phyloP scores from a whole-genome alignment of 2,888 invertebrate species.

The Blastobasis lacticolella region DNA sequence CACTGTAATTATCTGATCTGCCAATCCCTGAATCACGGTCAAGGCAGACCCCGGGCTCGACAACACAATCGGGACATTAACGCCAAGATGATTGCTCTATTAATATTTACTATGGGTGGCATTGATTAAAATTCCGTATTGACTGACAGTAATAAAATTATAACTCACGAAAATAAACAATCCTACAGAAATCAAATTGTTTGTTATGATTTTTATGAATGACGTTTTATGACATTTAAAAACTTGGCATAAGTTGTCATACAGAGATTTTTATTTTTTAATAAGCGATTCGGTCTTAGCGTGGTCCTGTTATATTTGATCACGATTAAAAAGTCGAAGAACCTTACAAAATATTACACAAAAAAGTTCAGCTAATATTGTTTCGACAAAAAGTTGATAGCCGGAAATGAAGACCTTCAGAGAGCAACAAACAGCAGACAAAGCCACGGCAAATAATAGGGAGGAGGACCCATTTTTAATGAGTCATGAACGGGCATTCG shows the following conservation, averaged over 20 bases:
- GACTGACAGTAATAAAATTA: no score
- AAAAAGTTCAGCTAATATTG: neutral
- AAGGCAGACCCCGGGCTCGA: no score
- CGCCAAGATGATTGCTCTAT: neutral
- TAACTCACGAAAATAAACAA: no score
- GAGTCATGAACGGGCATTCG: conserved; percentile 43
- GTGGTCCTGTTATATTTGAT: no score
- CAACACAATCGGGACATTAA: neutral
- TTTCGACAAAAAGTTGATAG: conserved; percentile 12
- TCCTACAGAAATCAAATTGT: no score
- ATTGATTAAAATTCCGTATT: no score
- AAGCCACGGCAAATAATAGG: conserved; percentile 26
- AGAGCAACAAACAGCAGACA: conserved; percentile 19
- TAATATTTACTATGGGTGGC: neutral
- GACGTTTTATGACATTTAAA: no score
- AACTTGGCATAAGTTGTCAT: no score
- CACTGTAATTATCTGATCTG: no score
- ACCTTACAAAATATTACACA: neutral
- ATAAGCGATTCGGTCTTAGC: no score
- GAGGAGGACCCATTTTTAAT: conserved; percentile 35
- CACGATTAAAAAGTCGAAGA: neutral
- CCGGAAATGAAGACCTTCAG: conserved; percentile 30
- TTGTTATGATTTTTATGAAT: no score
- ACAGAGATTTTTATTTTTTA: no score
- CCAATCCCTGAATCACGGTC: neutral